A percentile compares a stretch with the other conserved stretches of the same genome.
Evolutionary conservation across 2,113 vertebrate species (phyloP).

Genomic region (Mesitornis unicolor): DNA sequence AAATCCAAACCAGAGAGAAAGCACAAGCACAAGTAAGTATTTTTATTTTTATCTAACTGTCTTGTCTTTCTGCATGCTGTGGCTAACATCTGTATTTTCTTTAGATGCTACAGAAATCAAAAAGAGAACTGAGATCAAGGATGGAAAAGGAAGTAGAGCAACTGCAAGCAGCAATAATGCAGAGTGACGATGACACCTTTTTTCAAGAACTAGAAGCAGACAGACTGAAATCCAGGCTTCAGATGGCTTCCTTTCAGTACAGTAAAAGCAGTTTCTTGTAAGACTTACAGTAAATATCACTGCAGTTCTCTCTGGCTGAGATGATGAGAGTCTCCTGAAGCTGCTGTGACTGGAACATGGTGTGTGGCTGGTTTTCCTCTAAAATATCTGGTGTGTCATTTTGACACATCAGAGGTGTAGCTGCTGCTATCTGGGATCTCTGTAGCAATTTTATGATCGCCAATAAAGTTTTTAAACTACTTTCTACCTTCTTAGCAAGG

Average conservation of each 20-base stretch:
- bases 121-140: slow-evolving; percentile 84
- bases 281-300: not conserved
- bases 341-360: not conserved
- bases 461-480: slow-evolving; percentile 18
- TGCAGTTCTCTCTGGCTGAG: not conserved
- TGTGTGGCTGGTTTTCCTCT: not conserved
- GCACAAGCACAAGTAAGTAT: slow-evolving; percentile 85
- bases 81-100: slow-evolving; percentile 1
- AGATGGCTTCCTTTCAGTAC: slow-evolving; percentile 89
- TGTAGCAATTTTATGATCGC: not conserved
- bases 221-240: slow-evolving; percentile 80
- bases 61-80: not conserved
- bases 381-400: not conserved
- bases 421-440: not conserved
- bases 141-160: slow-evolving; percentile 91
- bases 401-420: not conserved
- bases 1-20: slow-evolving; percentile 85
- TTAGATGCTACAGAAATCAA: slow-evolving; percentile 87
- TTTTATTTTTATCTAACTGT: not conserved
- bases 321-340: not conserved
- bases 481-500: not conserved
- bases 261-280: slow-evolving; percentile 73
- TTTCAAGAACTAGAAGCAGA: slow-evolving; percentile 88
- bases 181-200: slow-evolving; percentile 83
- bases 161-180: slow-evolving; percentile 86